phyloP scores from a whole-genome alignment of 2,113 vertebrate genomes.

The Caranx melampygus region DNA sequence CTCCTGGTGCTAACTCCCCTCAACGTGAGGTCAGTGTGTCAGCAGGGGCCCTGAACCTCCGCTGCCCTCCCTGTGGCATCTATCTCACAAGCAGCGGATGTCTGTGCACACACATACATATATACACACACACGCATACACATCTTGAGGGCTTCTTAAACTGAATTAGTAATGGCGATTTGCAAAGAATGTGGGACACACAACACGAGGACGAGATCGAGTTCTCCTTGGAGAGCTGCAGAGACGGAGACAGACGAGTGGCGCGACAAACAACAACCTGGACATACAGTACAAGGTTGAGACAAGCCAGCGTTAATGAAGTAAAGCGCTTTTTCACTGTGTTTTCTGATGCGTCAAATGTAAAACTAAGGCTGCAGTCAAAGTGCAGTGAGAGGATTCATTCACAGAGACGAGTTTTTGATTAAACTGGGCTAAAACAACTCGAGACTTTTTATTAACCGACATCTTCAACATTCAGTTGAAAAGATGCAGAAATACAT shows the following conservation, averaged over 20 bases:
- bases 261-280: conserved; percentile 10
- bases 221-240: conserved; percentile 8
- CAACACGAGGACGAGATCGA: background rate
- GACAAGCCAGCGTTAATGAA: background rate
- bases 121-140: conserved; percentile 1
- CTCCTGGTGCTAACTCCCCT: background rate
- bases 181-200: conserved; percentile 59
- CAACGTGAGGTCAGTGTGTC: conserved; percentile 53
- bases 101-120: conserved; percentile 3
- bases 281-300: background rate
- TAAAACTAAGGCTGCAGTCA: background rate
- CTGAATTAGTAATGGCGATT: conserved; percentile 66
- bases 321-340: background rate
- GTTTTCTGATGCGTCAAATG: background rate
- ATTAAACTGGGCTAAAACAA: background rate
- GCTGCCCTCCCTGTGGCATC: background rate
- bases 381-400: background rate
- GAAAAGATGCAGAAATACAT: no score
- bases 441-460: background rate
- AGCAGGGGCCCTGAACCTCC: conserved; percentile 34
- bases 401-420: background rate
- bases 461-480: no score
- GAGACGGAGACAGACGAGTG: background rate
- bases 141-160: conserved; percentile 40
- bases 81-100: background rate